These are phyloP conservation scores for Drosophila pectinifera DNA, from an alignment of 1,140 invertebrate genomes.

Conservation along the genomic window DNA sequence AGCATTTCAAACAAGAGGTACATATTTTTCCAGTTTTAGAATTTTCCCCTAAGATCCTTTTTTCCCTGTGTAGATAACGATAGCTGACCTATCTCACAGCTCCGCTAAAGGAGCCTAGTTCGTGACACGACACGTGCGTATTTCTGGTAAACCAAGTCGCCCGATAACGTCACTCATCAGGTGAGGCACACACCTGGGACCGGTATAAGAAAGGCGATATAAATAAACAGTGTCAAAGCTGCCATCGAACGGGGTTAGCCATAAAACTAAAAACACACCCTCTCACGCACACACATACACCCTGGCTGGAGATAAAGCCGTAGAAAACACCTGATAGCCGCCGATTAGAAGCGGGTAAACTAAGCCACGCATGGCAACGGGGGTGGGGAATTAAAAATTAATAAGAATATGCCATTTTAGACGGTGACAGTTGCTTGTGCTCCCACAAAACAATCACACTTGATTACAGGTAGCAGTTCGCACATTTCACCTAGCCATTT, in stretches of 20 bases:
- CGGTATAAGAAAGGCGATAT: not conserved
- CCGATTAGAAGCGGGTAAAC: slow-evolving; percentile 10
- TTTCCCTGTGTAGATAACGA: not conserved
- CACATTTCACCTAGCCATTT: slow-evolving; percentile 21
- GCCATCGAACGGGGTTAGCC: slow-evolving; percentile 5
- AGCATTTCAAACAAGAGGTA: too few species aligned
- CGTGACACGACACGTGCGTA: slow-evolving; percentile 39
- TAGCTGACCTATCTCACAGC: slow-evolving; percentile 27
- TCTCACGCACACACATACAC: not conserved
- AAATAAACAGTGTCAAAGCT: slow-evolving; percentile 13
- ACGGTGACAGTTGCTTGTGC: slow-evolving; percentile 48
- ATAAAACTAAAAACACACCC: slow-evolving; percentile 33
- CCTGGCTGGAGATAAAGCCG: slow-evolving; percentile 18
- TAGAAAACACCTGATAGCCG: slow-evolving; percentile 36
- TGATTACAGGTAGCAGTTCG: slow-evolving; percentile 17
- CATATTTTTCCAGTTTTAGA: too few species aligned
- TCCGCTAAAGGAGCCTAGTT: too few species aligned
- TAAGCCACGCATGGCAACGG: slow-evolving; percentile 16
- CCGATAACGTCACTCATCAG: slow-evolving; percentile 45
- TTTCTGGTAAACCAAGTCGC: not conserved
- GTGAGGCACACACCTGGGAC: slow-evolving; percentile 36
- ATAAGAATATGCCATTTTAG: slow-evolving; percentile 44
- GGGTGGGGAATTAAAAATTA: slow-evolving; percentile 17
- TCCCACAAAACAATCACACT: slow-evolving; percentile 45
- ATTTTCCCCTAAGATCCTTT: not conserved